Percentiles rank a stretch among this genome's conserved stretches.
phyloP scores from a whole-genome alignment of 2,797 vertebrate species.

The Nannoperca australis region DNA sequence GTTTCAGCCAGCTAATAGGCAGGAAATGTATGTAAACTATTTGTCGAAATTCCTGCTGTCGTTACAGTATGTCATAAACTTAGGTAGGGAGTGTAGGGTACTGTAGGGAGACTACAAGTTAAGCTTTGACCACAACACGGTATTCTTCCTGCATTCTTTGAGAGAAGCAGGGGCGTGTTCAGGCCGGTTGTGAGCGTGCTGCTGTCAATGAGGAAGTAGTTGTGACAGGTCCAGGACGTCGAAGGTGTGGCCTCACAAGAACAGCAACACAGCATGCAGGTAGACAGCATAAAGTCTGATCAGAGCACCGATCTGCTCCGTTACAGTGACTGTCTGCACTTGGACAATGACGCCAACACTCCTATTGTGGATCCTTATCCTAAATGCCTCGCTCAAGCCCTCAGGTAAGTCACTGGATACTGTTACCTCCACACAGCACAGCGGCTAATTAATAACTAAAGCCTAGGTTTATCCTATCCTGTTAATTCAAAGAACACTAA shows the following conservation, averaged over 20 bases:
- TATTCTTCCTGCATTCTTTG: constrained; percentile 63
- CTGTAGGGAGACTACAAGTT: neutral
- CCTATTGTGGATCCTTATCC: constrained; percentile 77
- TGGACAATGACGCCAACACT: constrained; percentile 71
- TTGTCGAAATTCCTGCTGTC: neutral
- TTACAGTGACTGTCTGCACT: constrained; percentile 61
- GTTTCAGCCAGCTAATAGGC: constrained; percentile 4
- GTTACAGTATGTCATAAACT: neutral
- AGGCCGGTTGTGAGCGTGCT: constrained; percentile 31
- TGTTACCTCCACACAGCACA: constrained; percentile 36
- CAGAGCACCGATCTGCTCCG: constrained; percentile 25
- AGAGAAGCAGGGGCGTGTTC: constrained; percentile 50
- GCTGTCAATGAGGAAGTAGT: constrained; percentile 63
- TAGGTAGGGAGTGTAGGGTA: no score
- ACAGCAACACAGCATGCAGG: constrained; percentile 33
- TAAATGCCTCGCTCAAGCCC: constrained; percentile 60
- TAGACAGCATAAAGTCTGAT: constrained; percentile 58
- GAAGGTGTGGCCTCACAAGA: constrained; percentile 69
- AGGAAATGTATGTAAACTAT: neutral
- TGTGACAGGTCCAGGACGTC: constrained; percentile 30
- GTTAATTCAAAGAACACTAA: constrained; percentile 9
- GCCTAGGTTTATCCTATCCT: constrained; percentile 28
- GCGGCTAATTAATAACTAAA: constrained; percentile 73
- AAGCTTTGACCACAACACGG: neutral
- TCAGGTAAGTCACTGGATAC: constrained; percentile 81